These are phyloP conservation scores for Tiliqua scincoides DNA, from an alignment of 2,113 vertebrate species.

Conservation along the genomic window DNA sequence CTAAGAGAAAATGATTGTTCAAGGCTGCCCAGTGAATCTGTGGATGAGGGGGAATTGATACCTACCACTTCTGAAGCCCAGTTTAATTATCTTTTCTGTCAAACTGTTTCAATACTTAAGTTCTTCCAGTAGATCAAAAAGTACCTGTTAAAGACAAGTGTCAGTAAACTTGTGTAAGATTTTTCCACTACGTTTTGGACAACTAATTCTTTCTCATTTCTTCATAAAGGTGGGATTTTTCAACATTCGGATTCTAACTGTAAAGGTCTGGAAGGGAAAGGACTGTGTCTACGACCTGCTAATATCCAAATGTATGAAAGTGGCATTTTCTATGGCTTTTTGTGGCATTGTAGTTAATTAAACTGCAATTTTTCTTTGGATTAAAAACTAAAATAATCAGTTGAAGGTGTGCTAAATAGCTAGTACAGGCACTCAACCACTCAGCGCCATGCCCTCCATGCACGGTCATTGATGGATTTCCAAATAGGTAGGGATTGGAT, in stretches of 20 bases:
- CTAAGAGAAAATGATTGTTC: background rate
- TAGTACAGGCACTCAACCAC: background rate
- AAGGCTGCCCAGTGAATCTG: background rate
- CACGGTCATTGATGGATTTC: background rate
- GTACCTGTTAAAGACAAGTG: background rate
- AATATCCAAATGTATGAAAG: slow-evolving; percentile 61
- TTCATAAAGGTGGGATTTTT: slow-evolving; percentile 73
- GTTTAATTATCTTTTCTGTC: background rate
- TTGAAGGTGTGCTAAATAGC: background rate
- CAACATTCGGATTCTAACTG: slow-evolving; percentile 48
- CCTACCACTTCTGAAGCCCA: background rate
- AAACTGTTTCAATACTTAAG: background rate
- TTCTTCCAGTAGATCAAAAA: background rate
- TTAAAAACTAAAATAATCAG: background rate
- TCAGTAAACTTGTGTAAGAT: background rate
- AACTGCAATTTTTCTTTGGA: background rate
- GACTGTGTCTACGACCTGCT: slow-evolving; percentile 61
- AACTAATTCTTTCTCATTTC: slow-evolving; percentile 24
- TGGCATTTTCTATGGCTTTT: background rate
- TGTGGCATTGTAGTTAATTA: background rate
- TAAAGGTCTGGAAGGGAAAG: slow-evolving; percentile 66
- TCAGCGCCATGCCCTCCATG: too few species aligned
- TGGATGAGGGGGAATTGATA: background rate
- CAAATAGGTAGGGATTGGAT: background rate
- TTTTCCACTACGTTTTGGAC: background rate